Evolutionary conservation across 2,888 invertebrate genomes (phyloP), one percentile per base, ranked within the genome.

Genomic region (Tineola bisselliella): DNA sequence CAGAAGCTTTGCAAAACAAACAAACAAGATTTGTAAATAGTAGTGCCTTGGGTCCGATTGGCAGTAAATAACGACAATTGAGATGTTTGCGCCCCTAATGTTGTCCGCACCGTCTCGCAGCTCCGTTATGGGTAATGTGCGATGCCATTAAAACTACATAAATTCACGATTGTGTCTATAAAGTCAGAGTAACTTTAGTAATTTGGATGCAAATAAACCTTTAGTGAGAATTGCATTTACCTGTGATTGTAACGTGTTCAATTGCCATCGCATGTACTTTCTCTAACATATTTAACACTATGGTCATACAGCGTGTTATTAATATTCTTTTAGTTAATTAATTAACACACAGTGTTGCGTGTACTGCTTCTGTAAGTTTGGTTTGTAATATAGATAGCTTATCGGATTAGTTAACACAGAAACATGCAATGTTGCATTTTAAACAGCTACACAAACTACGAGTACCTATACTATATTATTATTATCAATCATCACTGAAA

Each of bases 61-160:
- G 69, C 70, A 69, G 75, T 80, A 79, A 77, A 80, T 76, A 79
- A 75, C 74, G 67, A 69, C 73, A 77, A 76, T 79, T 76, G 78
- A 78, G 76, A 79, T 76, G 77, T 78, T 79, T 77, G 76, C 77
- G 76, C 70, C 70, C 70, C 70, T 73, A 71, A 74, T 74, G 75
- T 78, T 33, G 58, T 58, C 58, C 58, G 58, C 33, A 58, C 31
- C 58, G 58, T 58, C 33, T 58, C 33, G 15, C 3, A 33, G 44
- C 59, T 8, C 59, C 59, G 59, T 44, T 44, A 19, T 33, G 68
- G 72, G 77, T 86, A 86, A 86, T 84, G 84, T 80, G 77, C 75
- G 66, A 70, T 63, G 73, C 79, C 86, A 84, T 84, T 86, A 86
- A 84, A 83, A 81, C 72, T 67, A 76, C 80, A 84, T 82, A 86